Base-by-base conservation (phyloP, 1,140 invertebrate species). In the Heliconius eleuchia region DNA sequence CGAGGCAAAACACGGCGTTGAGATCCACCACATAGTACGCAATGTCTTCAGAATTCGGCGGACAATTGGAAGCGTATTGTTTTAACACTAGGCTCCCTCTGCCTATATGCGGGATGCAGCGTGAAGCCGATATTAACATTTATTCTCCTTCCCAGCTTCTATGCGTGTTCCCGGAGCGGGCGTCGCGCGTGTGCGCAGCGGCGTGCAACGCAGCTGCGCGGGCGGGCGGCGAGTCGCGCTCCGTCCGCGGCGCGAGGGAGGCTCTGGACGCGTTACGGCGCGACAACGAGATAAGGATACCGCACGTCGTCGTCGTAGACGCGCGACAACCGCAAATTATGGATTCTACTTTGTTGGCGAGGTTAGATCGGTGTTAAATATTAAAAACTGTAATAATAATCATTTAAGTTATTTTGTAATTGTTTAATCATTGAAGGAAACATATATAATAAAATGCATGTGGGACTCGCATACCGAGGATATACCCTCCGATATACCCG, bases 81-180 rank as follows among this genome's bases (percentile, higher is more conserved):
- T 13, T 46, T 46, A 4, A 46, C 42, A 52, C 50, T 52, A 52
- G 4, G 50, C 55, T 57, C 2, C 11, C 2, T 13, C 42, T 13
- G 3, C 13, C 13, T 46, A 46, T 13, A 46, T 46, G 42, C 42
- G 3, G 42, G 42, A 46, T 16, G 3, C 13, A 46, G 42, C 42
- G 13, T 46, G 13, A 46, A 46, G 13, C 13, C 19, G 9, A 60
- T 4, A 27, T 11, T 55, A 60, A 60, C 3, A 60, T n/a, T 11
- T 60, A 60, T 11, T 72, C 76, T 50, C 13, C 52, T 77, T 76
- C 52, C 1, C 86, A 94, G 92, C 83, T 94, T 50, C 86, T 94
- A 90, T 94, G 92, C 89, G 92, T 94, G 80, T 94, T 94, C 76
- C 91, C 92, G 85, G 92, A 94, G 82, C 87, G 91, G 0, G 83